These are phyloP conservation scores for Euthynnus affinis DNA, from an alignment of 2,797 vertebrate species.

Conservation along the genomic window DNA sequence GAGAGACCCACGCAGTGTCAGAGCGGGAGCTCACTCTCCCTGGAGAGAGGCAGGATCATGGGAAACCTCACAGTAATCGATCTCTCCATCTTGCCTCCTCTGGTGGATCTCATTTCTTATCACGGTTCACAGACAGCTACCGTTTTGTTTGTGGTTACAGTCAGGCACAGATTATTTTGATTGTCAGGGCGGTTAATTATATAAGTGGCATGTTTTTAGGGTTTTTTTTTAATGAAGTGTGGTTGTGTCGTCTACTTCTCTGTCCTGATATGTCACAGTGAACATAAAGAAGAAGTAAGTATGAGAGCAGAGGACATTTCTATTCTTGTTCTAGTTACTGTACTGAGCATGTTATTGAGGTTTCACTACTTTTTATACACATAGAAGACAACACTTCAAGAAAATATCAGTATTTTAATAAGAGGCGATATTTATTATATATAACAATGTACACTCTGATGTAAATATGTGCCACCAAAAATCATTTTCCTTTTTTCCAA, in stretches of 20 bases:
- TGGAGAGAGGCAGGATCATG: constrained; percentile 80
- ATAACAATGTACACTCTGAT: background rate
- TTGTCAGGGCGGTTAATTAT: constrained; percentile 33
- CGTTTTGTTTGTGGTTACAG: constrained; percentile 51
- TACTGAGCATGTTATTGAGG: too few relatives aligned
- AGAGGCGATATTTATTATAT: background rate
- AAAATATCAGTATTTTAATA: too few relatives aligned
- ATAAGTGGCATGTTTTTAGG: background rate
- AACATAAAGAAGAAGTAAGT: constrained; percentile 1
- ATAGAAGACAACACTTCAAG: too few relatives aligned
- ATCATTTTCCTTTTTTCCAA: background rate
- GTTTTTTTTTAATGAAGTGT: background rate
- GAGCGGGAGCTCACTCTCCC: constrained; percentile 72
- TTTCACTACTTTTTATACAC: too few relatives aligned
- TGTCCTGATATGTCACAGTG: background rate
- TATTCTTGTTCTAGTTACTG: background rate
- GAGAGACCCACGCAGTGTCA: constrained; percentile 77
- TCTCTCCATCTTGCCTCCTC: constrained; percentile 69
- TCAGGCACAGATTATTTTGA: constrained; percentile 56
- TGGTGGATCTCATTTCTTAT: constrained; percentile 74
- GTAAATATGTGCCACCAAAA: background rate
- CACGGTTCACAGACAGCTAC: constrained; percentile 38
- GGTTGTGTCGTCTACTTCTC: background rate
- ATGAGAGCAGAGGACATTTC: background rate
- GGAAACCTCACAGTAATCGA: constrained; percentile 82